A percentile compares a stretch with the other conserved stretches of the same genome.
Conservation (phyloP, 2,888 invertebrate genomes). For the Drosophila kokeensis region DNA sequence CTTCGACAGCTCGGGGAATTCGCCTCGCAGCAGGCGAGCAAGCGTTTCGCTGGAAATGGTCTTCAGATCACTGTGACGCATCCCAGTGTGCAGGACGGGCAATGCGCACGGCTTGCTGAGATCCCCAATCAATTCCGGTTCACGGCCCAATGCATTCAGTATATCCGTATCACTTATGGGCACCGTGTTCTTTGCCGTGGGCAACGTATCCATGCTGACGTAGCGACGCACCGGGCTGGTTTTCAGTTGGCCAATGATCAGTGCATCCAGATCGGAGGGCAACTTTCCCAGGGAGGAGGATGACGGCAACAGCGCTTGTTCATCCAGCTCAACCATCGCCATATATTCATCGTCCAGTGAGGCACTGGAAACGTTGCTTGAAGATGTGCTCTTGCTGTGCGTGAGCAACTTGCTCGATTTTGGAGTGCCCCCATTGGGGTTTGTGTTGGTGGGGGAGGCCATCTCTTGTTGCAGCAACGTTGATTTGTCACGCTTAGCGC, state of each 20-base stretch:
- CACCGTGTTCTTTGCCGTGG: conserved; percentile 85
- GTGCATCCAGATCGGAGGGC: conserved; percentile 87
- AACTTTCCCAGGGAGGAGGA: conserved; percentile 58
- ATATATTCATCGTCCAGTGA: conserved; percentile 88
- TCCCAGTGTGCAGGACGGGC: conserved; percentile 87
- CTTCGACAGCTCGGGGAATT: conserved; percentile 87
- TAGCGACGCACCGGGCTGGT: conserved; percentile 82
- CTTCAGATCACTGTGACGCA: conserved; percentile 92
- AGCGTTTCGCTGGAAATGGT: conserved; percentile 91
- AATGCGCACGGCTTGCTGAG: conserved; percentile 90
- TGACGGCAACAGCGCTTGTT: conserved; percentile 3
- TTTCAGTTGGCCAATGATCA: conserved; percentile 87
- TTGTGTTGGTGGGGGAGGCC: conserved; percentile 64
- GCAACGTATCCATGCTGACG: conserved; percentile 84
- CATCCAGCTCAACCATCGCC: conserved; percentile 87
- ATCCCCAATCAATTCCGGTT: conserved; percentile 93
- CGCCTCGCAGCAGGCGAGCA: conserved; percentile 89
- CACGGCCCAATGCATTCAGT: conserved; percentile 89
- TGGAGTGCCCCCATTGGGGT: conserved; percentile 58
- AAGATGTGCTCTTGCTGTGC: conserved; percentile 86
- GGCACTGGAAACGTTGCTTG: conserved; percentile 85
- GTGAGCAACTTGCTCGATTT: conserved; percentile 78
- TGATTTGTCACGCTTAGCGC: conserved; percentile 50
- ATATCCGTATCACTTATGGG: conserved; percentile 92
- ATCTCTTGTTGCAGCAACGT: conserved; percentile 29